Evolutionary conservation across 2,113 vertebrate genomes (phyloP).

Genomic region (Passer montanus): DNA sequence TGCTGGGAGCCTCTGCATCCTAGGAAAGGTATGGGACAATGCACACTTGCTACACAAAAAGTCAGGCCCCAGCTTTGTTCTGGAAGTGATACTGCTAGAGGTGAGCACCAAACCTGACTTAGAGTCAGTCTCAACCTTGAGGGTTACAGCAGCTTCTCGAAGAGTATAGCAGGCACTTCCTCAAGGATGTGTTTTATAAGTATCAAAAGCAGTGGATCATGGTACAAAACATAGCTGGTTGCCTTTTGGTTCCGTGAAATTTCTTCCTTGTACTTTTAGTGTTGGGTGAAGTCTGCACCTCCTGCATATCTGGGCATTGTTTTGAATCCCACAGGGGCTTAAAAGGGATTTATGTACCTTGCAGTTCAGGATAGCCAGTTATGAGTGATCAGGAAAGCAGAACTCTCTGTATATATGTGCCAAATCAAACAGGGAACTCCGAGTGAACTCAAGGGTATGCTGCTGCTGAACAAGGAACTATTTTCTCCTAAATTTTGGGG

Average conservation of each 20-base stretch:
- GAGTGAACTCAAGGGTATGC: background rate
- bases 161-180: background rate
- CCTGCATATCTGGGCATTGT: background rate
- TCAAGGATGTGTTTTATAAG: background rate
- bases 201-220: background rate
- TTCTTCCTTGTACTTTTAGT: background rate
- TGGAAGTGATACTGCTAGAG: background rate
- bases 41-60: background rate
- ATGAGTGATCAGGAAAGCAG: background rate
- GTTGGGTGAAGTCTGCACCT: background rate
- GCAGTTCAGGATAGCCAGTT: background rate
- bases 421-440: background rate
- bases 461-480: background rate
- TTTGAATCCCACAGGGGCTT: background rate
- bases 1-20: background rate
- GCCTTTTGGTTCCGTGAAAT: background rate
- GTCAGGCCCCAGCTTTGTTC: background rate
- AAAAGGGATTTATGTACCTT: background rate
- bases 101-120: background rate
- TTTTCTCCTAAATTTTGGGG: background rate
- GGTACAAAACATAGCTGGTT: background rate
- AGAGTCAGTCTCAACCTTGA: background rate
- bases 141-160: background rate
- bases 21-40: background rate
- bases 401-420: background rate